Evolutionary conservation across 2,113 vertebrate species (phyloP), one percentile per base, ranked within the genome.

Genomic region (Psittacus erithacus): DNA sequence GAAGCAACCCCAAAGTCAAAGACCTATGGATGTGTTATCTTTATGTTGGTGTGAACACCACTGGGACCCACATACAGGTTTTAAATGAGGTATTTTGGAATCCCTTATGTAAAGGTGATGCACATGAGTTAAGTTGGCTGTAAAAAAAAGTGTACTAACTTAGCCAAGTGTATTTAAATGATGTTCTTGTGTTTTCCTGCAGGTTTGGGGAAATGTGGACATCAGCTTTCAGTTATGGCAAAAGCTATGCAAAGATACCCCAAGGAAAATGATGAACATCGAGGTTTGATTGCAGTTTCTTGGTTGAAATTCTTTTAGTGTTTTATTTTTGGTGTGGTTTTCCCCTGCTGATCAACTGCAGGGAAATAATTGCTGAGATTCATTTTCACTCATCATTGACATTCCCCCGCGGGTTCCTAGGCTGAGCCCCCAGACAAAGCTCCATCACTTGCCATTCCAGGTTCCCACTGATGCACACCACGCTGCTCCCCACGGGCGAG

Each of bases 231-330:
- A 11, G 25, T 6, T 7, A 7, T 0, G 1, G 52, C 22, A 35
- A 47, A 50, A 75, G 24, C 38, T 25, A 25, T 31, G 2, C 38
- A 5, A 29, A 74, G 31, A 47, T 4, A 13, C 41, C 14, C 2
- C 13, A 16, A 38, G 33, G n/a, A 73, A 24, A 67, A 9, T 7
- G 1, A 3, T 0, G 0, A 29, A 9, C 27, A 1, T 29, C 22
- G 46, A 35, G 10, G 25, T 33, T 38, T 44, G 38, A 7, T 59
- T 9, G 7, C 11, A 12, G 13, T 16, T 11, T 33, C 4, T 69
- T 38, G 63, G 29, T 0, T 52, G 47, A 77, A 64, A 50, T 13
- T 6, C 33, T 38, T 50, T 11, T 15, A 25, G 43, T 33, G 25
- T 1, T 53, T 65, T 13, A 6, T 4, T 23, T 90, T 38, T 1